Evolutionary conservation across 1,140 invertebrate genomes (phyloP).

Genomic region (Eriosoma lanigerum): DNA sequence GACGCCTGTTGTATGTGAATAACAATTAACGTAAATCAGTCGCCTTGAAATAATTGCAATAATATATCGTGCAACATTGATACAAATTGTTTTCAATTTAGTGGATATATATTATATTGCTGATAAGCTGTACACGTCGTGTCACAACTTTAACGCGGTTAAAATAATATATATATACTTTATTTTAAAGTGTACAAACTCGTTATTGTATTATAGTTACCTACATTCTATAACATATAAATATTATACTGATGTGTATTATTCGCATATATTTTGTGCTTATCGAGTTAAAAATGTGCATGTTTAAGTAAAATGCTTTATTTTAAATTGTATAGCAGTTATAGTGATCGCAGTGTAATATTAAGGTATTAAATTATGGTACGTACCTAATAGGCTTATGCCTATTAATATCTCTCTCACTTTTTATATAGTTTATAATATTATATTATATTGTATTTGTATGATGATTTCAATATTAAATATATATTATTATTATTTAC

Average conservation of each 20-base stretch:
- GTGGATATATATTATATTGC: constrained; percentile 4
- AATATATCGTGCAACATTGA: not conserved
- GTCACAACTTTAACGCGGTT: not conserved
- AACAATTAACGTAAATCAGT: constrained; percentile 13
- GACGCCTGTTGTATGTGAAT: not conserved
- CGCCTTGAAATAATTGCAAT: constrained; percentile 25
- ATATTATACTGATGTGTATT: not conserved
- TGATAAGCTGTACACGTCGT: not conserved
- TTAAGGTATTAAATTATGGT: too few species aligned
- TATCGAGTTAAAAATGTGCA: not conserved
- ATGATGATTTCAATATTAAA: too few species aligned
- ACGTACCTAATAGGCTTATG: too few species aligned
- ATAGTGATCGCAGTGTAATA: too few species aligned
- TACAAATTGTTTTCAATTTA: constrained; percentile 24
- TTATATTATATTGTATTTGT: too few species aligned
- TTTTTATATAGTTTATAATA: too few species aligned
- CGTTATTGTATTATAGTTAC: not conserved
- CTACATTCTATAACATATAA: not conserved
- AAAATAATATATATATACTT: not conserved
- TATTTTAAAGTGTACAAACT: not conserved
- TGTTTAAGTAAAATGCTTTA: not conserved
- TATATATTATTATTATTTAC: too few species aligned
- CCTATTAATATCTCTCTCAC: too few species aligned
- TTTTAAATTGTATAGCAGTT: too few species aligned
- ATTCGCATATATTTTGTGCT: too few species aligned